Evolutionary conservation across 2,113 vertebrate genomes (phyloP).

Genomic region (Lontra canadensis): DNA sequence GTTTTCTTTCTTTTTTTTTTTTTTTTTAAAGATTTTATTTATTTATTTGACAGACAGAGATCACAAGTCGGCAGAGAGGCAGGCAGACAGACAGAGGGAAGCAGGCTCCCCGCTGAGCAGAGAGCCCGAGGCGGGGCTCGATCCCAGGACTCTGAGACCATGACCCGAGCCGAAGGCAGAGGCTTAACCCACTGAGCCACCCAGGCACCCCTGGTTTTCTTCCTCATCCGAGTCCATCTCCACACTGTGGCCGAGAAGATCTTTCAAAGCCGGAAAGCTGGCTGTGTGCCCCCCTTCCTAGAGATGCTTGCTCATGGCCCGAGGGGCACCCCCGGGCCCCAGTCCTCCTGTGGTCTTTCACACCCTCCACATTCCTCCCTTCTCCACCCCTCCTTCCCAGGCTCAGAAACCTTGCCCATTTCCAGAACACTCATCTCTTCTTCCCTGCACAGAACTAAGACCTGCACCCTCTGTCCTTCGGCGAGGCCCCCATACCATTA

Average conservation of each 20-base stretch:
- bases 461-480: not conserved
- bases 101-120: too few species aligned
- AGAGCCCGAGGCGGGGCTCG: too few species aligned
- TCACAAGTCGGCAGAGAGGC: too few species aligned
- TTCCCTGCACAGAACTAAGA: not conserved
- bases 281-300: not conserved
- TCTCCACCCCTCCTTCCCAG: not conserved
- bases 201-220: too few species aligned
- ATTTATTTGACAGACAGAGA: too few species aligned
- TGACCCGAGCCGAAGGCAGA: too few species aligned
- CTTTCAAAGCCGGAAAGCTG: too few species aligned
- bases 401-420: not conserved
- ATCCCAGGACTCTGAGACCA: too few species aligned
- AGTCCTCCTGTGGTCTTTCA: not conserved
- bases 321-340: not conserved
- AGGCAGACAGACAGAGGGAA: too few species aligned
- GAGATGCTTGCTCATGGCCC: accelerated
- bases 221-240: not conserved
- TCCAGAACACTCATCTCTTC: not conserved
- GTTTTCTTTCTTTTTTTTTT: too few species aligned
- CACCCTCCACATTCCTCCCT: not conserved
- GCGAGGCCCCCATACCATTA: accelerated
- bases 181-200: too few species aligned
- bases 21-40: too few species aligned
- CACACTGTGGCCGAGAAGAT: not conserved